A percentile compares a stretch with the other conserved stretches of the same genome.
phyloP scores from a whole-genome alignment of 2,888 invertebrate species.

The Cremastinae sp. region DNA sequence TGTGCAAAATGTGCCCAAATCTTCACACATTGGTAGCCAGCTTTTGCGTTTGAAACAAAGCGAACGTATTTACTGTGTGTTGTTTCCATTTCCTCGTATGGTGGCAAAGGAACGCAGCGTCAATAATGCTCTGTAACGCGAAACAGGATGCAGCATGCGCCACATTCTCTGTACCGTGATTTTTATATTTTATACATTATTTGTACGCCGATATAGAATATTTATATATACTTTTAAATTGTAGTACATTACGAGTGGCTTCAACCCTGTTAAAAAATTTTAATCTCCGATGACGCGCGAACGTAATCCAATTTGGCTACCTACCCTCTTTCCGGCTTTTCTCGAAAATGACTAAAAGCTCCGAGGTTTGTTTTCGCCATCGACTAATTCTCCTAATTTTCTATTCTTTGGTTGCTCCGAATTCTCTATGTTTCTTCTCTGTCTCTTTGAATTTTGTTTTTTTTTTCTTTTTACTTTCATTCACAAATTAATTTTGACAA shows the following conservation, averaged over 20 bases:
- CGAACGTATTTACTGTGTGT: slow-evolving; percentile 46
- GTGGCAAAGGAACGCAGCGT: slow-evolving; percentile 47
- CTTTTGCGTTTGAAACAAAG: slow-evolving; percentile 66
- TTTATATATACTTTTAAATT: too few species aligned
- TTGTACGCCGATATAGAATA: too few species aligned
- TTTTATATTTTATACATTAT: too few species aligned
- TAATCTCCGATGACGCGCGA: slow-evolving; percentile 33
- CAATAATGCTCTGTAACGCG: slow-evolving; percentile 43
- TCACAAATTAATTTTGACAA: slow-evolving; percentile 7
- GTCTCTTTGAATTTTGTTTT: slow-evolving; percentile 8
- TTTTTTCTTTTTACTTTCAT: neutral
- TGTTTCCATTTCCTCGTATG: slow-evolving; percentile 63
- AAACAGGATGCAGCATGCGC: slow-evolving; percentile 53
- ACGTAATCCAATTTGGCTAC: slow-evolving; percentile 41
- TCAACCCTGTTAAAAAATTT: slow-evolving; percentile 41
- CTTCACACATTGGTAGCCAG: slow-evolving; percentile 85
- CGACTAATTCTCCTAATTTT: slow-evolving; percentile 9
- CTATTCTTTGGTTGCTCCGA: too few species aligned
- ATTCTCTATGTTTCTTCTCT: slow-evolving; percentile 3
- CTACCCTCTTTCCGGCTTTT: neutral
- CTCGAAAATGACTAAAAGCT: neutral
- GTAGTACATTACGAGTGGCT: too few species aligned
- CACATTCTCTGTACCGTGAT: slow-evolving; percentile 53
- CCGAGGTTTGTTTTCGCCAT: neutral
- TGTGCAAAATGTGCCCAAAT: slow-evolving; percentile 86